Evolutionary conservation across 1,140 invertebrate genomes (phyloP).

Genomic region (Manduca sexta): DNA sequence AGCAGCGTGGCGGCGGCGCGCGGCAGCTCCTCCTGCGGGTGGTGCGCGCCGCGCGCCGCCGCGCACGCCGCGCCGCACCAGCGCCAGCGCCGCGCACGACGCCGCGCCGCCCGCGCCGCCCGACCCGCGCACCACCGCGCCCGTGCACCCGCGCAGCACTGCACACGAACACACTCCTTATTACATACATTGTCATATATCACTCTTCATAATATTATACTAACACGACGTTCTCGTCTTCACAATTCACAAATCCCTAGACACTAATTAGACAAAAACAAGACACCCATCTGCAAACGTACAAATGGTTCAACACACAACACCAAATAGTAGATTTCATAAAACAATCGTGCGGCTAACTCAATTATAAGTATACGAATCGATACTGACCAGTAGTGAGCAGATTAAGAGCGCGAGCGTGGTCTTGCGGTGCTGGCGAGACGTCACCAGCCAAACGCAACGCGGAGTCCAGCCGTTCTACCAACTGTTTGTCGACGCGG

Average conservation of each 20-base stretch:
- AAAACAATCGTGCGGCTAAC: no score
- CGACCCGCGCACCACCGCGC: conserved; percentile 65
- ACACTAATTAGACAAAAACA: no score
- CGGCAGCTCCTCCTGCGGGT: conserved; percentile 87
- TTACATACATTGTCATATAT: no score
- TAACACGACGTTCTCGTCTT: no score
- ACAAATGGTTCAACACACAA: no score
- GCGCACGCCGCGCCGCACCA: conserved; percentile 77
- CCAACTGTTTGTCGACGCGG: conserved; percentile 19
- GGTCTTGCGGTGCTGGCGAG: conserved; percentile 20
- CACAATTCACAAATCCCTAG: no score
- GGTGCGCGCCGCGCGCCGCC: conserved; percentile 76
- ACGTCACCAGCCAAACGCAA: conserved; percentile 32
- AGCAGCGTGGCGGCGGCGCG: conserved; percentile 79
- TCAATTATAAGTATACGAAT: neutral
- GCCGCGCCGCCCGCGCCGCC: conserved; percentile 75
- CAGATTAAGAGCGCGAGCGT: conserved; percentile 39
- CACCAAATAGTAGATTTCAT: no score
- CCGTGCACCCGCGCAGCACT: conserved; percentile 49
- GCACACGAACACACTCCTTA: conserved; percentile 3
- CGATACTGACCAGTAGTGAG: conserved; percentile 38
- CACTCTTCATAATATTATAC: no score
- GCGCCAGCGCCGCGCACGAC: conserved; percentile 66
- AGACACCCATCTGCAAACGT: no score
- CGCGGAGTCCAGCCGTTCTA: conserved; percentile 23